phyloP scores from a whole-genome alignment of 2,888 invertebrate genomes.

The Pristionchus fissidentatus region DNA sequence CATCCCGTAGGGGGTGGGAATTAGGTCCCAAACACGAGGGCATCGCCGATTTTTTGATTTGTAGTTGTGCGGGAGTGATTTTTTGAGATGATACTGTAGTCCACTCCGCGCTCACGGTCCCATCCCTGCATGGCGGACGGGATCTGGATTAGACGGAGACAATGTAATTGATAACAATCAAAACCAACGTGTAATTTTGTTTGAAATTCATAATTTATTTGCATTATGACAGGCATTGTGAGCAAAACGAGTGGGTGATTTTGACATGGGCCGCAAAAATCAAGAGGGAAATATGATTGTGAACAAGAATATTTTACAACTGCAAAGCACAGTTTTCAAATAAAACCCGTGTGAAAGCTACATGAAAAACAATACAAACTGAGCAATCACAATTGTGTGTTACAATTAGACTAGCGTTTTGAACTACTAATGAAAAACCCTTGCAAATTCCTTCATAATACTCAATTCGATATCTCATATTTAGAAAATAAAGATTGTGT shows the following conservation, averaged over 20 bases:
- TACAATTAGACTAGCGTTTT: too few species aligned
- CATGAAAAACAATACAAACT: slow-evolving; percentile 2
- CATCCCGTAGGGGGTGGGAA: too few species aligned
- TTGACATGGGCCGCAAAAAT: slow-evolving; percentile 36
- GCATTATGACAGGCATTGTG: neutral
- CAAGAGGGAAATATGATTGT: neutral
- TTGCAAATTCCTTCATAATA: too few species aligned
- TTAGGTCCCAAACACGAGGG: too few species aligned
- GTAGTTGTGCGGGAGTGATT: too few species aligned
- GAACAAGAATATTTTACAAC: slow-evolving; percentile 8
- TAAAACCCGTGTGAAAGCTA: neutral
- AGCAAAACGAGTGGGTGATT: slow-evolving; percentile 1
- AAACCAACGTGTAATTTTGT: neutral
- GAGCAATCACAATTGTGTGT: too few species aligned
- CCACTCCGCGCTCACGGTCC: too few species aligned
- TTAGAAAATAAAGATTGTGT: neutral
- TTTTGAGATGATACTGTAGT: too few species aligned
- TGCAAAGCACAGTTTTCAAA: slow-evolving; percentile 18
- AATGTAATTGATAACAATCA: neutral
- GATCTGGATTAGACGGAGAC: neutral
- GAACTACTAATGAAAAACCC: too few species aligned
- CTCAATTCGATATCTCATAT: neutral
- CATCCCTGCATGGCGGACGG: too few species aligned
- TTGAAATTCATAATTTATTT: slow-evolving; percentile 28
- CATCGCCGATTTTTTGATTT: too few species aligned